phyloP scores from a whole-genome alignment of 2,113 vertebrate genomes.

The Ramphastos sulfuratus region DNA sequence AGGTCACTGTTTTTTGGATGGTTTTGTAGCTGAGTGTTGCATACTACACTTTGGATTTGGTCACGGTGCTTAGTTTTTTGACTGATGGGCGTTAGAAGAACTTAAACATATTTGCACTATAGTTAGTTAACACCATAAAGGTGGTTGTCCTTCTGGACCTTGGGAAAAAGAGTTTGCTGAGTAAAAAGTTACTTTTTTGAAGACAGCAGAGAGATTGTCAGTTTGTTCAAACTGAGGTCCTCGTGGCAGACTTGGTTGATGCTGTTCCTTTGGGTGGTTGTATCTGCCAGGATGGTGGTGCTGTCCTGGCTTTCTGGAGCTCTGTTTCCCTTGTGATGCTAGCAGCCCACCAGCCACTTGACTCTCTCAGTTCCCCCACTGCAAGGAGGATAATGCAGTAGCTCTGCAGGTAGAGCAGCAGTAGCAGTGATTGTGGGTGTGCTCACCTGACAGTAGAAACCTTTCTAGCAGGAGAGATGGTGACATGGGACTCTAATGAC shows the following conservation, averaged over 20 bases:
- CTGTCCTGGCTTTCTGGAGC: not conserved
- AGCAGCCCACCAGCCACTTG: not conserved
- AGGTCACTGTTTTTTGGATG: not conserved
- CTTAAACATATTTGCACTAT: too few relatives aligned
- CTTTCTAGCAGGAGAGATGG: not conserved
- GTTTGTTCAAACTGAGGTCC: not conserved
- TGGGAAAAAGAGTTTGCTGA: not conserved
- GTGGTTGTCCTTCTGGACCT: not conserved
- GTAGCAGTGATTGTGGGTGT: too few relatives aligned
- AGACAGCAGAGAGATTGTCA: not conserved
- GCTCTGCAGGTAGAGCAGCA: not conserved
- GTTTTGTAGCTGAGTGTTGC: not conserved
- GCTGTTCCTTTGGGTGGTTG: not conserved
- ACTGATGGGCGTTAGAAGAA: not conserved
- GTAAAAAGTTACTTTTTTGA: not conserved
- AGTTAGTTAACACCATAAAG: not conserved
- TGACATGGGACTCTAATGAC: not conserved
- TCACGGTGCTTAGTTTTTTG: not conserved
- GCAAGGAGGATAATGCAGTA: too few relatives aligned
- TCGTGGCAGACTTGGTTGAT: accelerated
- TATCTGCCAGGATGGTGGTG: not conserved
- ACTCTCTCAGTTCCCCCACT: not conserved
- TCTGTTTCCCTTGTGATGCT: not conserved
- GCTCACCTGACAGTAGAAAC: not conserved
- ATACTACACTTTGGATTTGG: not conserved